A percentile compares a stretch with the other conserved stretches of the same genome.
phyloP scores from a whole-genome alignment of 30 jellyfish, hydroid and myxozoan species.

The Turritopsis rubra region DNA sequence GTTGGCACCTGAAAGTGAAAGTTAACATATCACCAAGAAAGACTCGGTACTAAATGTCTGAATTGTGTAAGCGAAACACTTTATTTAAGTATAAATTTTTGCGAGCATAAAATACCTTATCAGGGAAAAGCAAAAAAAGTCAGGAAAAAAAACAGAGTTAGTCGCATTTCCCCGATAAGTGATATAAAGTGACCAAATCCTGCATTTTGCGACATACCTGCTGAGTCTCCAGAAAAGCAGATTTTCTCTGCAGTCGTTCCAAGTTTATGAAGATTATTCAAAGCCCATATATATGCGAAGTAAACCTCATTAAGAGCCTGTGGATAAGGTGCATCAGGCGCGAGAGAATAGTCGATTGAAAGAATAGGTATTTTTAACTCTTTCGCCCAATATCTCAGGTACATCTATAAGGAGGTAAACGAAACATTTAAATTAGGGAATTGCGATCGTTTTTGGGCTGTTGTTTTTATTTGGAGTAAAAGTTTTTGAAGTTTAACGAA shows the following conservation, averaged over 20 bases:
- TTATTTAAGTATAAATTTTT: too few relatives aligned
- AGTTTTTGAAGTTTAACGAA: too few relatives aligned
- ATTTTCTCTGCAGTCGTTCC: constrained; percentile 86
- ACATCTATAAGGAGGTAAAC: constrained; percentile 39
- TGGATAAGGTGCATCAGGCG: constrained; percentile 98
- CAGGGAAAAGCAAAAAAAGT: background rate
- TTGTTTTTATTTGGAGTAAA: too few relatives aligned
- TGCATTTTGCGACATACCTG: too few relatives aligned
- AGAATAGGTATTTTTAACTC: constrained; percentile 82
- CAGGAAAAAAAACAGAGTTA: background rate
- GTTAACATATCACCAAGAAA: background rate
- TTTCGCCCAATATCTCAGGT: constrained; percentile 88
- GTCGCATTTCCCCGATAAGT: too few relatives aligned
- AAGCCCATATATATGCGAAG: constrained; percentile 89
- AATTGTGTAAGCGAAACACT: too few relatives aligned
- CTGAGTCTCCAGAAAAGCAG: constrained; percentile 95
- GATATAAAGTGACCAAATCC: too few relatives aligned
- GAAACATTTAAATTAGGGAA: background rate
- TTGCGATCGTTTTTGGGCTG: too few relatives aligned
- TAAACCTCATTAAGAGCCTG: constrained; percentile 94
- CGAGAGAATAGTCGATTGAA: constrained; percentile 81
- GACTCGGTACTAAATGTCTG: background rate
- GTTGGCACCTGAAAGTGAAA: constrained; percentile 63
- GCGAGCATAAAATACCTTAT: background rate
- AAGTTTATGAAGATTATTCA: constrained; percentile 51